Conservation (phyloP, 92 coral and sea anemone species). For the Anthopleura xanthogrammica region DNA sequence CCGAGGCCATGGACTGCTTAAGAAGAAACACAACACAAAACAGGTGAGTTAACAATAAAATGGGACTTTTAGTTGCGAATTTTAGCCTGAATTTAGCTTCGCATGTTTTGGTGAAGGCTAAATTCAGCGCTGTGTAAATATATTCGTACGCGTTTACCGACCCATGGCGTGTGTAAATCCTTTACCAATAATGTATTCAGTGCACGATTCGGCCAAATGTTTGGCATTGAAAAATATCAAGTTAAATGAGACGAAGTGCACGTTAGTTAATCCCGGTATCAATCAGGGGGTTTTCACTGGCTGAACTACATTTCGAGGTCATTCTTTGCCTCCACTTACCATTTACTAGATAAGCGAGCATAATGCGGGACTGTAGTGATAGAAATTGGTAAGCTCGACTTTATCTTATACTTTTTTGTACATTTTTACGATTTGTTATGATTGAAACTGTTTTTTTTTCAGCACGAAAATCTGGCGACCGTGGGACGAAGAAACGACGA, state of each 20-base stretch:
- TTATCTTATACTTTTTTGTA: not conserved
- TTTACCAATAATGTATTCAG: constrained; percentile 30
- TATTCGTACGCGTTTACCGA: constrained; percentile 25
- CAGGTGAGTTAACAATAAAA: constrained; percentile 3
- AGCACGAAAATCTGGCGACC: constrained; percentile 76
- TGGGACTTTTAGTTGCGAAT: not conserved
- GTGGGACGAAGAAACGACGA: constrained; percentile 46
- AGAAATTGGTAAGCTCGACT: not conserved
- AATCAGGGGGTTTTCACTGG: not conserved
- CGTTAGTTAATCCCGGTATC: constrained; percentile 9
- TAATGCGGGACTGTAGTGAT: not conserved
- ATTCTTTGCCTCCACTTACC: not conserved
- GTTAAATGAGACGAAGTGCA: not conserved
- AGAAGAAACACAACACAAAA: not conserved
- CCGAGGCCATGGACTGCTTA: constrained; percentile 13
- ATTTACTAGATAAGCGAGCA: not conserved
- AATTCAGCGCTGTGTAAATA: constrained; percentile 32
- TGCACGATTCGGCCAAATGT: constrained; percentile 18
- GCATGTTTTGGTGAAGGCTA: not conserved
- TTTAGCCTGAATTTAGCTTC: not conserved
- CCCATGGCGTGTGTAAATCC: constrained; percentile 30
- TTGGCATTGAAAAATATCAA: not conserved
- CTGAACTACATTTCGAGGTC: not conserved
- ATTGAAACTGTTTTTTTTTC: not conserved
- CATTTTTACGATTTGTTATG: not conserved